These are phyloP conservation scores for Poeciliopsis prolifica DNA, from an alignment of 2,113 vertebrate species.

Conservation along the genomic window DNA sequence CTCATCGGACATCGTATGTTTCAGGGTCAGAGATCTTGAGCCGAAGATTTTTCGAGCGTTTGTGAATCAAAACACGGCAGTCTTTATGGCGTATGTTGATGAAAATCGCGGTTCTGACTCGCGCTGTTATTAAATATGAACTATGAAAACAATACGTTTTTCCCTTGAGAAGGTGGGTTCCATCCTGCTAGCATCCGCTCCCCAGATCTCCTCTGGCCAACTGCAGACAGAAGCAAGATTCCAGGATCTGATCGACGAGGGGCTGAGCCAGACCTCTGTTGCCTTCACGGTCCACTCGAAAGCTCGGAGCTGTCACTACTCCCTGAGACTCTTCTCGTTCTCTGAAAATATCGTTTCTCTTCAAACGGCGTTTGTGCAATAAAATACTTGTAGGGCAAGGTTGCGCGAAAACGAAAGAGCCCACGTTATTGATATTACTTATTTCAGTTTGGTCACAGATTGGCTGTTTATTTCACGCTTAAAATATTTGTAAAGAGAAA, in stretches of 20 bases:
- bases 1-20: constrained; percentile 16
- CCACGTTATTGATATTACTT: too few relatives aligned
- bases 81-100: accelerated
- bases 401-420: too few relatives aligned
- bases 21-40: too few relatives aligned
- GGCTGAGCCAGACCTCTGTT: constrained; percentile 14
- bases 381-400: too few relatives aligned
- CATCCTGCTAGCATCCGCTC: background rate
- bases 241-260: background rate
- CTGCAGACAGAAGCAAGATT: constrained; percentile 10
- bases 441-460: too few relatives aligned
- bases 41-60: background rate
- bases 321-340: background rate
- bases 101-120: background rate
- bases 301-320: constrained; percentile 5
- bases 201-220: constrained; percentile 9
- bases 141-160: too few relatives aligned
- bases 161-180: background rate
- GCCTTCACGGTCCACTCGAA: constrained; percentile 29
- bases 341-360: too few relatives aligned
- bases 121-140: background rate
- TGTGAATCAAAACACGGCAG: background rate
- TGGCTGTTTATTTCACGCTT: too few relatives aligned
- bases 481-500: too few relatives aligned
- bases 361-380: too few relatives aligned